Percentiles rank a stretch among this genome's conserved stretches.
phyloP scores from a whole-genome alignment of 2,888 invertebrate species.

The Drosophila ustulata region DNA sequence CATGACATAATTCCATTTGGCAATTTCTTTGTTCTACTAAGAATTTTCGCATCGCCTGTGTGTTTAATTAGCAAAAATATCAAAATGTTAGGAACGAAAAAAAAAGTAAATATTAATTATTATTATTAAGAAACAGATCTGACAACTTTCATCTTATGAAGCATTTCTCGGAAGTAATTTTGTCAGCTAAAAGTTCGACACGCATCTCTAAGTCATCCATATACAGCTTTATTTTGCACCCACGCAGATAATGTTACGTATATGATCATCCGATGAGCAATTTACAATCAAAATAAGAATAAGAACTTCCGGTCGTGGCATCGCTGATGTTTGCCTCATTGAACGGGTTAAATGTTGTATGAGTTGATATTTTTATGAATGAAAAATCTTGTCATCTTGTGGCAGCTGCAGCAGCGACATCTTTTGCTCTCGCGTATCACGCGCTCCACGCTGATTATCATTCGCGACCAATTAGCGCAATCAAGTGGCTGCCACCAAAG shows the following conservation, averaged over 20 bases:
- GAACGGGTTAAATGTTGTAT: conserved; percentile 54
- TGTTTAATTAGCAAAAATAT: no score
- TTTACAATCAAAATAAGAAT: conserved; percentile 75
- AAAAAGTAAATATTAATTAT: background rate
- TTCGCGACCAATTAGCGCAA: conserved; percentile 74
- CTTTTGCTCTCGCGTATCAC: conserved; percentile 27
- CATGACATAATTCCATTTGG: no score
- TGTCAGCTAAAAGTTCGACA: conserved; percentile 1
- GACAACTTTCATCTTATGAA: background rate
- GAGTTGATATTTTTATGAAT: conserved; percentile 47
- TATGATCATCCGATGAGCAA: conserved; percentile 55
- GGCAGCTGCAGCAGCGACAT: conserved; percentile 25
- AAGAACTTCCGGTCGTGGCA: conserved; percentile 79
- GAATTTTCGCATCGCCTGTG: no score
- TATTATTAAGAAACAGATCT: background rate
- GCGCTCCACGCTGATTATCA: conserved; percentile 32
- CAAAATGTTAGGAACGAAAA: background rate
- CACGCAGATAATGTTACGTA: background rate
- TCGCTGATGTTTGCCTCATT: conserved; percentile 43
- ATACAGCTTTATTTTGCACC: background rate
- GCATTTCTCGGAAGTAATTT: background rate
- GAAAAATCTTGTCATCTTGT: conserved; percentile 72
- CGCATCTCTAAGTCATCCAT: conserved; percentile 14
- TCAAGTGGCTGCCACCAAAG: conserved; percentile 53
- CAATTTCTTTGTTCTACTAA: no score